Conservation (phyloP, 2,888 invertebrate genomes). For the Drosophila suboccidentalis region DNA sequence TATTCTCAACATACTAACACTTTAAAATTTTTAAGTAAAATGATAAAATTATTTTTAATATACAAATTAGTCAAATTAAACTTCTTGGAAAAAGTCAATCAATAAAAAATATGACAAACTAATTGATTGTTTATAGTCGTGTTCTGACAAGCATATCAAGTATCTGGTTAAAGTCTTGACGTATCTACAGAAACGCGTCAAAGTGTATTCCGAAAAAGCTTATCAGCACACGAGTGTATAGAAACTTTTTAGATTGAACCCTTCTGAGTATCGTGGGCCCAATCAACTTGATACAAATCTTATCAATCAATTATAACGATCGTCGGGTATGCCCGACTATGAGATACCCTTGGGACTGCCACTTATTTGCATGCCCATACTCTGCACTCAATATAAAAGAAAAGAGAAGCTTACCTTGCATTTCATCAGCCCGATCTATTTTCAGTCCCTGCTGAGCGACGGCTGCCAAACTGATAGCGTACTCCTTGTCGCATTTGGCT, state of each 20-base stretch:
- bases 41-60: too few species aligned
- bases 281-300: conserved; percentile 8
- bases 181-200: background rate
- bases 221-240: background rate
- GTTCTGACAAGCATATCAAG: background rate
- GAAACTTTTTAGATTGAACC: background rate
- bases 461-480: conserved; percentile 93
- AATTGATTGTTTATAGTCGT: background rate
- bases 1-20: too few species aligned
- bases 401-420: conserved; percentile 82
- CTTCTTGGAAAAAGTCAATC: background rate
- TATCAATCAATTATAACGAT: background rate
- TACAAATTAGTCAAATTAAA: too few species aligned
- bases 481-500: conserved; percentile 96
- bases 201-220: background rate
- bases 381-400: background rate
- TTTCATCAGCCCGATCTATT: conserved; percentile 88
- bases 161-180: background rate
- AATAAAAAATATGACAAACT: background rate
- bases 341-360: too few species aligned
- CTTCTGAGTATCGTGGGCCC: background rate
- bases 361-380: too few species aligned
- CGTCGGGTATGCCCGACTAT: too few species aligned
- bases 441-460: conserved; percentile 94
- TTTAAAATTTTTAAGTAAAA: too few species aligned